Conservation (phyloP, 2,888 invertebrate species). For the Athripsodes cinereus region DNA sequence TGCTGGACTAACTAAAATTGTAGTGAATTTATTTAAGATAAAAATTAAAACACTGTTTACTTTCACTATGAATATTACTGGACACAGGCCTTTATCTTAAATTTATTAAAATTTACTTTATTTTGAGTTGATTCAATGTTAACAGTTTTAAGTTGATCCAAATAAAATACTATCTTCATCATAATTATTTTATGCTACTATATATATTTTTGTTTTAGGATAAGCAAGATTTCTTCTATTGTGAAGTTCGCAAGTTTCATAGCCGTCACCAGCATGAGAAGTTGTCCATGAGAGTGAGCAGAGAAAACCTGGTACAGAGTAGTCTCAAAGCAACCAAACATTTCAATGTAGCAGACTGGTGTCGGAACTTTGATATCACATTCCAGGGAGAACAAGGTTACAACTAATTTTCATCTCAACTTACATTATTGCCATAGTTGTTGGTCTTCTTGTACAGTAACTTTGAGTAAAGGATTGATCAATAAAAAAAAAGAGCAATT, state of each 20-base stretch:
- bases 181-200: background rate
- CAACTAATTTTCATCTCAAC: too few species aligned
- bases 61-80: too few species aligned
- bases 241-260: conserved; percentile 78
- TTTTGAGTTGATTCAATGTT: background rate
- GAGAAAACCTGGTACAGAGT: conserved; percentile 76
- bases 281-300: conserved; percentile 70
- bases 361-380: conserved; percentile 86
- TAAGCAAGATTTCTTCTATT: conserved; percentile 74
- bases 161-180: background rate
- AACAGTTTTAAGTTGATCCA: background rate
- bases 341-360: conserved; percentile 89
- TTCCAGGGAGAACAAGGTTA: conserved; percentile 93
- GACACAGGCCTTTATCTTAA: too few species aligned
- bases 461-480: too few species aligned
- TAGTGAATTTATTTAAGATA: too few species aligned
- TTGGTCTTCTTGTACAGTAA: too few species aligned
- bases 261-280: conserved; percentile 84
- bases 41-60: too few species aligned
- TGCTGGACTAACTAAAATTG: too few species aligned
- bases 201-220: conserved; percentile 39
- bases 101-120: background rate
- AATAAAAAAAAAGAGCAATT: too few species aligned
- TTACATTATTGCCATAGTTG: too few species aligned
- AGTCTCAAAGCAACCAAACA: conserved; percentile 80